Evolutionary conservation across 2,797 vertebrate species (phyloP), one percentile per base, ranked within the genome.

Genomic region (Lepus townsendii): DNA sequence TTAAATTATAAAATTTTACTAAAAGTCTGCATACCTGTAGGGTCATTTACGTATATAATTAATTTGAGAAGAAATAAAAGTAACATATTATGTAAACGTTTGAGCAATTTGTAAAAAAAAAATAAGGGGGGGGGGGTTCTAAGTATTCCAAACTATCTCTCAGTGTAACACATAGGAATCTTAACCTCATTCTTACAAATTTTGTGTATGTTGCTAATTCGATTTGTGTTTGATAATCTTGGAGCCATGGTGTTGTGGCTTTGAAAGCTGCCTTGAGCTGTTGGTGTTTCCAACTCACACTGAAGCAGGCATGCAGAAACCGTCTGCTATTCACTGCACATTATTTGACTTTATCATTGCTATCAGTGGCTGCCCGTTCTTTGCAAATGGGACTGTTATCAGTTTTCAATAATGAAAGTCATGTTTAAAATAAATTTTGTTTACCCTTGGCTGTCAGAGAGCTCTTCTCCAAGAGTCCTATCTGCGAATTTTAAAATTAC

Each of bases 291-390:
- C 42, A n/a, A 93, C 42, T 90, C 60, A 79, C 16, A 66, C 0
- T 0, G 76, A 87, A 90, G 52, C 90, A 94, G 84, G 95, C 88
- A 50, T 75, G 77, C 90, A 96, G 35, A 95, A 97, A 84, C 35
- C 16, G 50, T 90, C 92, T 92, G 38, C 47, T 60, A 50, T 92
- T 90, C 96, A 96, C 1, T 69, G 65, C 5, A 47, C 83, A 78
- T 78, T 89, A 57, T 66, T 88, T 85, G 73, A 85, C 38, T 87
- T 82, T 76, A 87, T 66, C 78, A 32, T 71, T 68, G 89, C 65
- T 88, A 63, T 63, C 24, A 77, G 16, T 47, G 16, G 90, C 91
- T 85, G 91, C 20, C 0, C 72, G 78, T 91, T 96, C 24, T 92
- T 96, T 65, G 83, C 94, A 85, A 50, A 93, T n/a, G 27, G 52